Evolutionary conservation across 1,140 invertebrate genomes (phyloP), one percentile per base, ranked within the genome.

Genomic region (Tenebrio molitor): DNA sequence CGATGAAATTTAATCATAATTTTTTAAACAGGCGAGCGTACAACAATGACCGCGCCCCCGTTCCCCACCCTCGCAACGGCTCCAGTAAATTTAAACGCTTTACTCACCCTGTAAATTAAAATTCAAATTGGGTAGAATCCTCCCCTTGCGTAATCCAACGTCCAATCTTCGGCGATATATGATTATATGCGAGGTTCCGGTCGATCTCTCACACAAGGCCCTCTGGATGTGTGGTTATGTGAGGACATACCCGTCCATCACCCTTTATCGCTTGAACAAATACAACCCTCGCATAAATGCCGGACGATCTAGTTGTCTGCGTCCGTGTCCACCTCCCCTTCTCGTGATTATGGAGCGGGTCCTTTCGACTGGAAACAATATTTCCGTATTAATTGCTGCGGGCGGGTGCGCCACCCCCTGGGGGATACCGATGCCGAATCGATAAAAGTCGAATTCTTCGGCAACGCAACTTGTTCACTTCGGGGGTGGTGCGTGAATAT

Each of bases 191-290:
- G 62, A 77, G 74, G 79, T 79, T 81, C 79, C 78, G 79, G 79
- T 81, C 79, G 79, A 80, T 81, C 78, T 78, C 73, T 73, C 69
- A 36, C 42, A 46, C 71, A 65, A 34, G 36, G 44, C 74, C 70
- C 58, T 69, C 70, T 78, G 78, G 76, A 80, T 82, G 78, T 81
- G 81, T 79, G 79, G 81, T 83, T 83, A 83, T 82, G 81, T 82
- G 81, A 76, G 81, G 81, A 83, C 81, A 82, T 83, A 81, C 75
- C 79, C 81, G 81, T 83, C 81, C 79, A 82, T 83, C 81, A 83
- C 74, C 76, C 75, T 80, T 83, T 83, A 83, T 83, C 81, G 81
- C 77, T 74, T 74, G 77, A 81, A 82, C 80, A 81, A 83, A 83
- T 81, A 82, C 80, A 81, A 81, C 76, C 80, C 79, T 77, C 78